A percentile compares a stretch with the other conserved stretches of the same genome.
Conservation (phyloP, 2,888 invertebrate genomes). For the Amaurobius ferox region DNA sequence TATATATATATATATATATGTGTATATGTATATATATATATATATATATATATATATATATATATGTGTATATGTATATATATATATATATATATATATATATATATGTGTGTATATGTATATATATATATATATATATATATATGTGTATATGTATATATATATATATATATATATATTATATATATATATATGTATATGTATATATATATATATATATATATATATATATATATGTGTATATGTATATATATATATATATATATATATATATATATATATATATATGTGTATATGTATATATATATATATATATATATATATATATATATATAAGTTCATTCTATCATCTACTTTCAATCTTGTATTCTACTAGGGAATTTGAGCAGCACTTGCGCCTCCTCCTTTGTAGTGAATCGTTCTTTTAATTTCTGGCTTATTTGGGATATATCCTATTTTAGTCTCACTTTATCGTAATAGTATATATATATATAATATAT, state of each 20-base stretch:
- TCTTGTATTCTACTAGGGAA: too few species aligned
- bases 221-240: slow-evolving; percentile 19
- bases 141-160: too few species aligned
- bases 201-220: slow-evolving; percentile 18
- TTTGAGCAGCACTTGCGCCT: too few species aligned
- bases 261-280: slow-evolving; percentile 24
- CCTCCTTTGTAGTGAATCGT: too few species aligned
- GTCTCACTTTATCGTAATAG: too few species aligned
- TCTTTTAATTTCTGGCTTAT: too few species aligned
- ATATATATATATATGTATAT: background rate
- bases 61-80: too few species aligned
- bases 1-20: slow-evolving; percentile 5
- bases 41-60: too few species aligned
- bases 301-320: slow-evolving; percentile 25
- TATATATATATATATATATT: background rate
- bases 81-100: too few species aligned
- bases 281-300: slow-evolving; percentile 17
- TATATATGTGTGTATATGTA: too few species aligned
- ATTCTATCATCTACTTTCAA: background rate
- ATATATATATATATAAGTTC: slow-evolving; percentile 18
- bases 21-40: background rate
- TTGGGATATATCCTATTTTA: too few species aligned
- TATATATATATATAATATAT: background rate
- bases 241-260: slow-evolving; percentile 22
- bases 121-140: too few species aligned